A percentile compares a stretch with the other conserved stretches of the same genome.
Evolutionary conservation across 2,113 vertebrate genomes (phyloP).

Genomic region (Podilymbus podiceps): DNA sequence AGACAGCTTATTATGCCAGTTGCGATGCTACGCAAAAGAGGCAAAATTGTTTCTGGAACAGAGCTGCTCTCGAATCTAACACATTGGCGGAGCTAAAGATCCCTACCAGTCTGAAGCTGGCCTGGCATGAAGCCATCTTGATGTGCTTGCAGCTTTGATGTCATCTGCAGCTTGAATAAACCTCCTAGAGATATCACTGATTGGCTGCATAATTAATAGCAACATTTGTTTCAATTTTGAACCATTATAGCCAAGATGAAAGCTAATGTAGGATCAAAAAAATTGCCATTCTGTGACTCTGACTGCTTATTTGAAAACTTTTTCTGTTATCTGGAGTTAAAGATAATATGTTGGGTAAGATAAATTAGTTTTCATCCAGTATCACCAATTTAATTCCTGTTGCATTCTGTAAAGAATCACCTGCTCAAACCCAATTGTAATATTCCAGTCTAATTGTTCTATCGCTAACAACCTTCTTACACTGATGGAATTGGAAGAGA

Average conservation of each 20-base stretch:
- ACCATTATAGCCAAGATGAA: background rate
- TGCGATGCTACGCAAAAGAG: background rate
- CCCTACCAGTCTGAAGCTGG: background rate
- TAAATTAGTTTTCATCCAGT: background rate
- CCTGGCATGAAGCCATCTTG: background rate
- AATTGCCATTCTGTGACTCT: background rate
- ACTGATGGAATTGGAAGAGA: background rate
- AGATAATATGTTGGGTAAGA: background rate
- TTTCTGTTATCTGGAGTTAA: background rate
- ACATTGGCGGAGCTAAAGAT: background rate
- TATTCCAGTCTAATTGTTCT: background rate
- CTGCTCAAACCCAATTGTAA: background rate
- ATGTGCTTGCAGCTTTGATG: background rate
- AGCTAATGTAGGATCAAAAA: background rate
- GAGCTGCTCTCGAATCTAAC: background rate
- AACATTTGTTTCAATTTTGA: slow-evolving; percentile 2
- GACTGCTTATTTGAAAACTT: background rate
- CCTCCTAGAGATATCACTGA: background rate
- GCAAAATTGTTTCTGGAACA: slow-evolving; percentile 22
- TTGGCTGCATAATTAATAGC: background rate
- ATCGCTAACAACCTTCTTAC: background rate
- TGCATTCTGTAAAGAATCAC: background rate
- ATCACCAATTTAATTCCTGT: background rate
- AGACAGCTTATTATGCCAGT: slow-evolving; percentile 1
- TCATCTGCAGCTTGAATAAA: slow-evolving; percentile 26